Evolutionary conservation across 2,113 vertebrate species (phyloP).

Genomic region (western clawed frog (Xenopus tropicalis)): UCB_Xtro_10.0 CM004445.2:42618001-42618500

Average conservation of each 20-base stretch:
- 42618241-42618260: slow-evolving; percentile 41
- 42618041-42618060: slow-evolving; percentile 37
- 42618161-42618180: slow-evolving; percentile 60
- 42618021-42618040: slow-evolving; percentile 60
- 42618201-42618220: slow-evolving; percentile 46
- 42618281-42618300: not conserved
- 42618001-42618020: slow-evolving; percentile 59
- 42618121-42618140: slow-evolving; percentile 67
- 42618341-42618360: too few species aligned
- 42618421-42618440: too few species aligned
- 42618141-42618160: slow-evolving; percentile 64
- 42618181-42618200: slow-evolving; percentile 52
- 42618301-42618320: too few species aligned
- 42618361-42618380: too few species aligned
- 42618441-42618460: too few species aligned
- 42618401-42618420: too few species aligned
- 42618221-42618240: not conserved
- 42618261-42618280: slow-evolving; percentile 1
- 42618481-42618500: too few species aligned
- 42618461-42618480: too few species aligned
- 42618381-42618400: too few species aligned
- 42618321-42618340: too few species aligned
- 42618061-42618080: slow-evolving; percentile 61
- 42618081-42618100: slow-evolving; percentile 47
- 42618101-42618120: slow-evolving; percentile 50